Evolutionary conservation across 2,113 vertebrate species (phyloP).

Genomic region (Archocentrus centrarchus): DNA sequence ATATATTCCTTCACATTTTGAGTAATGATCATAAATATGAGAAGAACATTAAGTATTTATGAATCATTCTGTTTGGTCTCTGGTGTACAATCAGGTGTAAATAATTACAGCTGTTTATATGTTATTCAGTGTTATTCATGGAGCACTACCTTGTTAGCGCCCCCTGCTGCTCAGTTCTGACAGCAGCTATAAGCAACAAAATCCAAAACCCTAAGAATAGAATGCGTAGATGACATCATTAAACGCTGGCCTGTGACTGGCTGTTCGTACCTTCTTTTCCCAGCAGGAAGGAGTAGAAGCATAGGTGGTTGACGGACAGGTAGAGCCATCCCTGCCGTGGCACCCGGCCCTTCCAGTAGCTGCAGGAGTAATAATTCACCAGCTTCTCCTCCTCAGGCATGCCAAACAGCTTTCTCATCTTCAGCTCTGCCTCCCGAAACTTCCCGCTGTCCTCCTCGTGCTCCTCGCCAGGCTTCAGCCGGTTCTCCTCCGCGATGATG

Average conservation of each 20-base stretch:
- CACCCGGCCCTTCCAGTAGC: conserved; percentile 96
- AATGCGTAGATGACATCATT: neutral
- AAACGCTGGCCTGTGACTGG: conserved; percentile 19
- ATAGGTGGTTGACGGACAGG: conserved; percentile 95
- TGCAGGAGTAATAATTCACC: conserved; percentile 99
- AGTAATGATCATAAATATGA: neutral
- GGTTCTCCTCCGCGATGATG: conserved; percentile 97
- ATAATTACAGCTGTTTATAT: too few species aligned
- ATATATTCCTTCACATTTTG: neutral
- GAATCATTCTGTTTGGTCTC: neutral
- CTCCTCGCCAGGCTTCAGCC: conserved; percentile 85
- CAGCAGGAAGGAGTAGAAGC: conserved; percentile 97
- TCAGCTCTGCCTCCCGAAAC: conserved; percentile 95
- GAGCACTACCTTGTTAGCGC: too few species aligned
- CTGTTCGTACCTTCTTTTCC: conserved; percentile 90
- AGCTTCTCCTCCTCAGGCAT: conserved; percentile 98
- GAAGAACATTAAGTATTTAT: neutral
- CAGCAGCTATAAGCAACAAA: too few species aligned
- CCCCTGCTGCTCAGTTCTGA: too few species aligned
- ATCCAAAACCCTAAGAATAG: too few species aligned
- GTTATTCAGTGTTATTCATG: too few species aligned
- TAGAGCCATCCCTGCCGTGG: conserved; percentile 98
- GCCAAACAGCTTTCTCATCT: conserved; percentile 95
- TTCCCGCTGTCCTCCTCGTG: conserved; percentile 92
- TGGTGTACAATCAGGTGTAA: neutral